Conservation (phyloP, 2,888 invertebrate genomes). For the Congeria kusceri region DNA sequence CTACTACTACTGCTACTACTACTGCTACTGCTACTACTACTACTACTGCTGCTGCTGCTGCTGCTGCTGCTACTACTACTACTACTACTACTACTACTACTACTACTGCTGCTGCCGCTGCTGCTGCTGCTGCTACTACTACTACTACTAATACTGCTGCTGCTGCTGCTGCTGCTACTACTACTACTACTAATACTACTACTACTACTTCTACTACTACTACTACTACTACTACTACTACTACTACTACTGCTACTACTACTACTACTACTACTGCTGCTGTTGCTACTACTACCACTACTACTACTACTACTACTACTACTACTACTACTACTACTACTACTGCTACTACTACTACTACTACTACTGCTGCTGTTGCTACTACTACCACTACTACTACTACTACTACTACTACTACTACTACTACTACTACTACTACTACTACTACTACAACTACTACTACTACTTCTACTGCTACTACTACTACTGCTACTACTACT, state of each 20-base stretch:
- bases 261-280: conserved; percentile 26
- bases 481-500: no score
- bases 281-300: conserved; percentile 19
- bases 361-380: no score
- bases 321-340: conserved; percentile 29
- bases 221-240: conserved; percentile 18
- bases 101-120: background rate
- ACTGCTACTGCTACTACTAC: background rate
- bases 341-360: no score
- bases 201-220: no score
- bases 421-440: conserved; percentile 10
- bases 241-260: conserved; percentile 10
- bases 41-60: conserved; percentile 21
- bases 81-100: conserved; percentile 27
- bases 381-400: conserved; percentile 33
- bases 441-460: no score
- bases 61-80: conserved; percentile 25
- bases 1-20: conserved; percentile 4
- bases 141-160: no score
- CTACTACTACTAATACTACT: no score
- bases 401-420: conserved; percentile 27
- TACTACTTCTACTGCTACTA: no score
- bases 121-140: no score
- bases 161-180: no score
- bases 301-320: conserved; percentile 32